phyloP scores from a whole-genome alignment of 2,113 vertebrate genomes.

The Sphaerodactylus townsendi region DNA sequence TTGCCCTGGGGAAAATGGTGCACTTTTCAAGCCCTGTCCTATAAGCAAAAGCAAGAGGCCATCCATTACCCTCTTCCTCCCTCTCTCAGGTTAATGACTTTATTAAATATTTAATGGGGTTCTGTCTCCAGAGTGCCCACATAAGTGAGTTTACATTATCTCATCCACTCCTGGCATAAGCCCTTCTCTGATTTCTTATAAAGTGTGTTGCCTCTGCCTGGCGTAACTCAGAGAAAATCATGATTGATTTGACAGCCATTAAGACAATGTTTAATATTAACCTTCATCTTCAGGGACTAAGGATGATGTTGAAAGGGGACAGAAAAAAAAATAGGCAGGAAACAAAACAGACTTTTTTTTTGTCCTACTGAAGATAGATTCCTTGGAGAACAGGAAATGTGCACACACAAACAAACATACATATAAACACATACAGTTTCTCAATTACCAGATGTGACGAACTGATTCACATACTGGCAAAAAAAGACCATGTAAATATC shows the following conservation, averaged over 20 bases:
- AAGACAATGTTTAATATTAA: constrained; percentile 73
- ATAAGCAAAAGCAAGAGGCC: constrained; percentile 65
- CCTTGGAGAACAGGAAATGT: background rate
- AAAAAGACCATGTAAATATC: background rate
- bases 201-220: constrained; percentile 74
- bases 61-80: constrained; percentile 72
- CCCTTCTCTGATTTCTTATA: constrained; percentile 74
- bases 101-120: constrained; percentile 79
- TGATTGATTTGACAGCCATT: constrained; percentile 78
- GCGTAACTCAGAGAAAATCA: constrained; percentile 72
- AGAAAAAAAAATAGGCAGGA: constrained; percentile 16
- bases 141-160: constrained; percentile 80
- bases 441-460: background rate
- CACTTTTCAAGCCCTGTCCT: constrained; percentile 60
- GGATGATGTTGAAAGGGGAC: constrained; percentile 33
- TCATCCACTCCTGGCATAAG: constrained; percentile 70
- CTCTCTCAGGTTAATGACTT: constrained; percentile 78
- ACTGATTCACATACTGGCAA: background rate
- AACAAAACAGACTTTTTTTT: constrained; percentile 14
- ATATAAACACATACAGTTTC: background rate
- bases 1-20: constrained; percentile 65
- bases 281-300: constrained; percentile 56
- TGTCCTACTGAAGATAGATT: constrained; percentile 31
- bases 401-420: background rate
- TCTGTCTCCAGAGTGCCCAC: constrained; percentile 70